Percentiles rank a stretch among this genome's conserved stretches.
phyloP scores from a whole-genome alignment of 2,888 invertebrate genomes.

The Nematopogon swammerdamellus region DNA sequence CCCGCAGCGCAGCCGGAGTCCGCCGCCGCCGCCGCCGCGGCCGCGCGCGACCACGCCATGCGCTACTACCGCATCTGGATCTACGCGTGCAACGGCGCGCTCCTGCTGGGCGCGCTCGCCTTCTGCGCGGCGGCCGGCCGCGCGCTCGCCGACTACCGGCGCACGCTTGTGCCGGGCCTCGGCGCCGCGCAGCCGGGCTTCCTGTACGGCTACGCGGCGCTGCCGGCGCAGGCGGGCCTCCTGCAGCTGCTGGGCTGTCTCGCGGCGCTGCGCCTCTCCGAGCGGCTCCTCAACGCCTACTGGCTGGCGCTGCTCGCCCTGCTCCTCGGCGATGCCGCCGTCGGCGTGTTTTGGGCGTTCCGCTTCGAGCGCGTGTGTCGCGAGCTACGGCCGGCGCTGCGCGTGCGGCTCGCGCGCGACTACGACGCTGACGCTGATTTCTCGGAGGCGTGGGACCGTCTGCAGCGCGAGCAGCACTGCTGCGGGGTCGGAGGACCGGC shows the following conservation, averaged over 20 bases:
- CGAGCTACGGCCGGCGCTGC: slow-evolving; percentile 67
- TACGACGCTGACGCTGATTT: slow-evolving; percentile 72
- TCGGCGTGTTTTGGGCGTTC: slow-evolving; percentile 84
- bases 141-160: slow-evolving; percentile 68
- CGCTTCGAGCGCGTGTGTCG: slow-evolving; percentile 72
- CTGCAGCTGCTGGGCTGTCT: slow-evolving; percentile 77
- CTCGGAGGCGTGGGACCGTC: slow-evolving; percentile 72
- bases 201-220: slow-evolving; percentile 79
- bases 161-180: slow-evolving; percentile 70
- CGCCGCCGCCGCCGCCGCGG: slow-evolving; percentile 48
- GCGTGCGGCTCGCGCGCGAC: slow-evolving; percentile 59
- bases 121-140: slow-evolving; percentile 74
- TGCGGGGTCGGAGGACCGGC: slow-evolving; percentile 72
- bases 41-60: slow-evolving; percentile 60
- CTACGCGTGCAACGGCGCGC: slow-evolving; percentile 87
- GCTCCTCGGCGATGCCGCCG: slow-evolving; percentile 78
- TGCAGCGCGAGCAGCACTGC: slow-evolving; percentile 72
- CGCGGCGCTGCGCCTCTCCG: slow-evolving; percentile 76
- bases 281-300: slow-evolving; percentile 77
- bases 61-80: slow-evolving; percentile 90
- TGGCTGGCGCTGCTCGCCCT: slow-evolving; percentile 77
- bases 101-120: slow-evolving; percentile 77
- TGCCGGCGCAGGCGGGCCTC: slow-evolving; percentile 68
- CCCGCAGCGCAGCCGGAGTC: slow-evolving; percentile 53
- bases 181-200: slow-evolving; percentile 77